These are phyloP conservation scores for Otis tarda DNA, from an alignment of 2,113 vertebrate species.

Conservation along the genomic window DNA sequence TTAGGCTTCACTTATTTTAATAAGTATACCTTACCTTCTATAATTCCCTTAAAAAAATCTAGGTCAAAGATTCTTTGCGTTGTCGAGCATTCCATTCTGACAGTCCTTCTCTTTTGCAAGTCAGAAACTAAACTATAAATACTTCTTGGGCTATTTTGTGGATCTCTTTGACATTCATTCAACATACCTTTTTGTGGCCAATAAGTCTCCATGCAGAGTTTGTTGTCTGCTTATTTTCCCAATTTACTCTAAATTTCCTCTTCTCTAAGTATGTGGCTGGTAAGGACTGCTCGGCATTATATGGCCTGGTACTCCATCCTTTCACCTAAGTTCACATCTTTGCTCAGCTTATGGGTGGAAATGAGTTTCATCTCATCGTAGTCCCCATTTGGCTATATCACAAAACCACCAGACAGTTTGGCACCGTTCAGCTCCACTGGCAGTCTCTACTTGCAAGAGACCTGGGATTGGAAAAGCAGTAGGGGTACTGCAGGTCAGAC, in stretches of 20 bases:
- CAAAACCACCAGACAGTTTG: slow-evolving; percentile 67
- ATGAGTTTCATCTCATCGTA: slow-evolving; percentile 31
- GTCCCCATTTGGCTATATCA: slow-evolving; percentile 4
- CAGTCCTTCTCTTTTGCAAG: background rate
- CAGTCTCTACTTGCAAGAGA: slow-evolving; percentile 36
- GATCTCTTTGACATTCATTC: background rate
- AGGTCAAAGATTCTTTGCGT: slow-evolving; percentile 57
- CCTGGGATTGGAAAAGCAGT: slow-evolving; percentile 28
- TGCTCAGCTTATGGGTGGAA: background rate
- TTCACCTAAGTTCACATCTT: background rate
- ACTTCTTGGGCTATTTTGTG: background rate
- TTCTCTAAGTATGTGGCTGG: background rate
- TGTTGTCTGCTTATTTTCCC: background rate
- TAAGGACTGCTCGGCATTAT: background rate
- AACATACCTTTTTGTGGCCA: background rate
- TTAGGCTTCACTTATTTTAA: slow-evolving; percentile 58
- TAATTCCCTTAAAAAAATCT: slow-evolving; percentile 57
- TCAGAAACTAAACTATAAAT: slow-evolving; percentile 35
- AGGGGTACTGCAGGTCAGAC: slow-evolving; percentile 30
- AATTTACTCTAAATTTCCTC: background rate
- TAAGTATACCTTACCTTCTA: slow-evolving; percentile 60
- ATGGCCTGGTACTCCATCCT: background rate
- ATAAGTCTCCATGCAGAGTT: background rate
- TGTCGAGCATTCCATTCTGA: slow-evolving; percentile 56
- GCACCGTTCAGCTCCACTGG: slow-evolving; percentile 20